A percentile compares a stretch with the other conserved stretches of the same genome.
phyloP scores from a whole-genome alignment of 2,113 vertebrate species.

The Pelvicachromis taeniatus region DNA sequence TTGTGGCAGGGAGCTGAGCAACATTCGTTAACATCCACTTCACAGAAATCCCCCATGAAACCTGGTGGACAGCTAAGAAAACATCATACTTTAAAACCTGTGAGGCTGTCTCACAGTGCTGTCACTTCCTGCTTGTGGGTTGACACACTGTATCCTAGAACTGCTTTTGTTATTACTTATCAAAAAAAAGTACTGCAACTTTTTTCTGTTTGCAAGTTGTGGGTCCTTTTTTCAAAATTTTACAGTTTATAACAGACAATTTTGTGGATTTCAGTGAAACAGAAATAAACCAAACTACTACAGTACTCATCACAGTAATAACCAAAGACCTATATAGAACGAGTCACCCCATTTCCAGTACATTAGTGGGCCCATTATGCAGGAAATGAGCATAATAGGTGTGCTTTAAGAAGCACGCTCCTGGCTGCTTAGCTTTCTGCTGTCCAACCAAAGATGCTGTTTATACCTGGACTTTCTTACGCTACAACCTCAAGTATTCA shows the following conservation, averaged over 20 bases:
- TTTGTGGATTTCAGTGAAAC: neutral
- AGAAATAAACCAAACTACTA: neutral
- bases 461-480: neutral
- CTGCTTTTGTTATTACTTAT: neutral
- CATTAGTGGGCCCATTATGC: neutral
- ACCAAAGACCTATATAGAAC: neutral
- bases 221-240: neutral
- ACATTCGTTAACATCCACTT: slow-evolving; percentile 82
- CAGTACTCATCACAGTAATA: neutral
- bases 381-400: neutral
- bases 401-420: neutral
- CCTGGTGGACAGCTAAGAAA: slow-evolving; percentile 72
- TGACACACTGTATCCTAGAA: slow-evolving; percentile 1
- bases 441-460: neutral
- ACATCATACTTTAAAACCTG: slow-evolving; percentile 26
- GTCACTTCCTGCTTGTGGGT: slow-evolving; percentile 9
- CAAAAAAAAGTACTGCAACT: neutral
- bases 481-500: neutral
- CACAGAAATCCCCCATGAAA: slow-evolving; percentile 75
- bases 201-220: neutral
- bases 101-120: slow-evolving; percentile 3
- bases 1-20: slow-evolving; percentile 81
- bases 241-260: neutral
- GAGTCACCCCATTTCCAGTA: neutral
- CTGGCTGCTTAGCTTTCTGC: neutral